Conservation (phyloP, 2,797 vertebrate genomes). For the Leontopithecus rosalia region DNA sequence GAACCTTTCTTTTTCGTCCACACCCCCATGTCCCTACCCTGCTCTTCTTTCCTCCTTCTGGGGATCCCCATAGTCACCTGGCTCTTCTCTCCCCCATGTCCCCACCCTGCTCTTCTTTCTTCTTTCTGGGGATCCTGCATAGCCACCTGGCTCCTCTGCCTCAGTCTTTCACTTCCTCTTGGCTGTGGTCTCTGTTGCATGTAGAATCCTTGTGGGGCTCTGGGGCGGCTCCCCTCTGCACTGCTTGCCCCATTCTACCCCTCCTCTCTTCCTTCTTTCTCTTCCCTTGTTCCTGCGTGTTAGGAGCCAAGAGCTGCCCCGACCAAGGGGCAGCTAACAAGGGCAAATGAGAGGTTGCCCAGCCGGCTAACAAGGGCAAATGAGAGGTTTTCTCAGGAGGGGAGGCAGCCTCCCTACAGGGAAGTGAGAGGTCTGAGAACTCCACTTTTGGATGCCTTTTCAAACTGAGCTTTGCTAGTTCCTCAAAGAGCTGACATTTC, state of each 20-base stretch:
- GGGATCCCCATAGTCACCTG: not conserved
- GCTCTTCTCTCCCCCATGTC: not conserved
- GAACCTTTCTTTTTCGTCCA: not conserved
- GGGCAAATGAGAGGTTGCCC: not conserved
- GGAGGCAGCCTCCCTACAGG: not conserved
- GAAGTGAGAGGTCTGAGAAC: not conserved
- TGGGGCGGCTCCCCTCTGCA: not conserved
- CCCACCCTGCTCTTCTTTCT: not conserved
- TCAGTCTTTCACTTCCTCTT: not conserved
- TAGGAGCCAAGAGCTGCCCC: not conserved
- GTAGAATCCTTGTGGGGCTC: not conserved
- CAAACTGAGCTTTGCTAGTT: not conserved
- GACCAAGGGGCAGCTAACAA: not conserved
- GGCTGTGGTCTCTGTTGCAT: not conserved
- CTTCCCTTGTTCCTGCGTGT: not conserved
- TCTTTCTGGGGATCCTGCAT: not conserved
- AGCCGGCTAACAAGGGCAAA: not conserved
- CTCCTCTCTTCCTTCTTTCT: not conserved
- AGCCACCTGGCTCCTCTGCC: not conserved
- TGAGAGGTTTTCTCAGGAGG: not conserved
- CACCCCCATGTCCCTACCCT: too few species aligned
- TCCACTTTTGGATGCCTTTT: not conserved
- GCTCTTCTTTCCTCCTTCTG: not conserved
- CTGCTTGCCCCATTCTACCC: not conserved
- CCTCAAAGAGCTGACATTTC: not conserved